Conservation (phyloP, 2,888 invertebrate species). For the Euzophera pinguis region DNA sequence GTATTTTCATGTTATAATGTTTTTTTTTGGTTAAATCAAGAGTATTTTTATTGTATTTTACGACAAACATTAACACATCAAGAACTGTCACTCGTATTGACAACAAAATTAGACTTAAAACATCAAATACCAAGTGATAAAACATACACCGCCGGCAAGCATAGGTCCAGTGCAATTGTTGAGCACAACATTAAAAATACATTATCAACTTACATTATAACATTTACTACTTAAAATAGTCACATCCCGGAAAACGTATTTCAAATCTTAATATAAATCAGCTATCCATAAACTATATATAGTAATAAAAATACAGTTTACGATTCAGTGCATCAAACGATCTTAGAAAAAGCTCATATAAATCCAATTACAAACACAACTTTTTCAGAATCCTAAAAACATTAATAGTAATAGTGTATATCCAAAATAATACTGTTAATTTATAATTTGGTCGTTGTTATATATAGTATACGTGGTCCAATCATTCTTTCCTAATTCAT, state of each 20-base stretch:
- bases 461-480: background rate
- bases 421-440: slow-evolving; percentile 7
- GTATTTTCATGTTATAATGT: no score
- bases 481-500: background rate
- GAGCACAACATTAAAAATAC: slow-evolving; percentile 9
- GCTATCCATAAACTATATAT: slow-evolving; percentile 39
- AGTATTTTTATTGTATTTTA: no score
- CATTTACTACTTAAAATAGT: slow-evolving; percentile 38
- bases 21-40: no score
- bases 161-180: background rate
- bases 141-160: background rate
- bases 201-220: slow-evolving; percentile 5
- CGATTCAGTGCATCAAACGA: background rate
- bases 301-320: slow-evolving; percentile 18
- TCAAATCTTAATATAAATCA: slow-evolving; percentile 29
- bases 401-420: slow-evolving; percentile 1
- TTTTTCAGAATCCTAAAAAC: background rate
- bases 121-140: background rate
- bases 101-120: background rate
- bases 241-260: slow-evolving; percentile 50
- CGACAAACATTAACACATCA: no score
- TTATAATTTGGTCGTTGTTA: slow-evolving; percentile 1
- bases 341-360: background rate
- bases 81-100: no score
- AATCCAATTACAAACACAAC: slow-evolving; percentile 4